Evolutionary conservation across 2,888 invertebrate genomes (phyloP), one percentile per base, ranked within the genome.

Genomic region (Drosophila silvestris): DNA sequence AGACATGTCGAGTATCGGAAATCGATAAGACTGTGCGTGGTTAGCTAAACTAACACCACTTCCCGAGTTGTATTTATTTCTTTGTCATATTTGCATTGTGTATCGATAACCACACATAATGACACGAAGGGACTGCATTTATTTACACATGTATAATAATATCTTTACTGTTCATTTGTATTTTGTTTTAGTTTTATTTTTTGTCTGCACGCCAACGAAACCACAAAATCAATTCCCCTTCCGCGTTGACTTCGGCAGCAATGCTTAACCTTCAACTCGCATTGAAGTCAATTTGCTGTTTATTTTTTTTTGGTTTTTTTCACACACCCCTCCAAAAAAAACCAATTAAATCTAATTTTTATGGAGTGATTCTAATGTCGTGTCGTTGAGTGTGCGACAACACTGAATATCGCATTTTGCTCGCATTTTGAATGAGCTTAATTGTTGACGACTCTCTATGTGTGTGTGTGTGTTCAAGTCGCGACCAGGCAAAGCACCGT

Each of bases 261-360:
- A 57, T 47, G 83, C 75, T 80, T 87, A 86, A 89, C 87, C 87
- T 90, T 87, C 91, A 87, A 90, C 87, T 87, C 91, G 89, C 84
- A 89, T 86, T 89, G 82, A 86, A 86, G 79, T 79, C 82, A 86
- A 80, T 87, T 88, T 85, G 74, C 44, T 67, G 19, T 52, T 61
- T 74, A 72, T 37, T 62, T 57, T 30, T 52, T 33, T 33, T 33
- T 35, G n/a, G 51, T 41, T 60, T 39, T 51, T 74, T 69, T 74
- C 75, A 68, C 78, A 70, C 71, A 62, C 63, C 61, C 73, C 47
- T 16, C 26, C 26, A 26, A 16, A 47, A 35, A 26, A 65, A 6
- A 64, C 59, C 81, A 85, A 86, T 87, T 85, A 90, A 83, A 83
- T 82, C 86, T 16, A 69, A 79, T 80, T 79, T 83, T 90, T 77